phyloP scores from a whole-genome alignment of 2,888 invertebrate genomes.

The Tortrix viridana region DNA sequence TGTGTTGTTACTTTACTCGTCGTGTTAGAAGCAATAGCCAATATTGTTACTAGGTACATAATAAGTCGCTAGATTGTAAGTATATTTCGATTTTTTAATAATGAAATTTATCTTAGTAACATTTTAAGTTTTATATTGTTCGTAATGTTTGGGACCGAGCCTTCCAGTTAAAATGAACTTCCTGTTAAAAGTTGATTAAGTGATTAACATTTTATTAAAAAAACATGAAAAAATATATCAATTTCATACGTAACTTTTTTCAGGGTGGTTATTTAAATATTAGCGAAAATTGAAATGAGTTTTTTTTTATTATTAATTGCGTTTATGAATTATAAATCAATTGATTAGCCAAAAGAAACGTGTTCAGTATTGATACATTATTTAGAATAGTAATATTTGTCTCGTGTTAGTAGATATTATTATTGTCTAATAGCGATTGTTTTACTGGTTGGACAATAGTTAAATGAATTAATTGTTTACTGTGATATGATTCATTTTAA shows the following conservation, averaged over 20 bases:
- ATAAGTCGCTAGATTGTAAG: slow-evolving; percentile 30
- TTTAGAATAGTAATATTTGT: slow-evolving; percentile 44
- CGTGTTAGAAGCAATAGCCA: slow-evolving; percentile 43
- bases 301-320: slow-evolving; percentile 42
- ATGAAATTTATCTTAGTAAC: slow-evolving; percentile 28
- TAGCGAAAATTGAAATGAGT: slow-evolving; percentile 35
- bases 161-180: not conserved
- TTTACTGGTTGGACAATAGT: slow-evolving; percentile 44
- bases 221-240: too few relatives aligned
- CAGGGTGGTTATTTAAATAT: slow-evolving; percentile 2
- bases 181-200: too few relatives aligned
- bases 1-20: slow-evolving; percentile 18
- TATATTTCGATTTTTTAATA: slow-evolving; percentile 33
- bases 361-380: slow-evolving; percentile 68
- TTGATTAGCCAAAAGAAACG: slow-evolving; percentile 61
- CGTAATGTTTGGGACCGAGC: slow-evolving; percentile 10
- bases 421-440: slow-evolving; percentile 41
- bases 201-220: too few relatives aligned
- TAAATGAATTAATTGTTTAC: slow-evolving; percentile 65
- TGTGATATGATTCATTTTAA: slow-evolving; percentile 76
- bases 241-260: too few relatives aligned
- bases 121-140: slow-evolving; percentile 27
- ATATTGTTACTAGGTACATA: slow-evolving; percentile 47
- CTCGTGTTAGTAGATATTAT: slow-evolving; percentile 36
- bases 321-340: slow-evolving; percentile 47